Evolutionary conservation across 2,113 vertebrate species (phyloP).

Genomic region (Oncorhynchus keta): DNA sequence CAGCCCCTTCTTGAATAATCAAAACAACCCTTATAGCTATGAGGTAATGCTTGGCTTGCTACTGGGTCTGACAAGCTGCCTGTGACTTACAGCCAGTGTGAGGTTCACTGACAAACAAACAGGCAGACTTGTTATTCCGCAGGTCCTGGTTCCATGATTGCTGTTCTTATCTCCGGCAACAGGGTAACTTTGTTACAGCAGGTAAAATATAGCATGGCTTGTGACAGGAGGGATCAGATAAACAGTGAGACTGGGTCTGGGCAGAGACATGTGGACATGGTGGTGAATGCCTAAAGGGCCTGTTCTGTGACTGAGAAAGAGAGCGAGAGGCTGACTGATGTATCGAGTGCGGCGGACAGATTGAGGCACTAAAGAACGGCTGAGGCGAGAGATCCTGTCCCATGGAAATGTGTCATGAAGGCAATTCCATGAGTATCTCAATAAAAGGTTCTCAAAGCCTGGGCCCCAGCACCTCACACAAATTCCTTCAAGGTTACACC

Average conservation of each 20-base stretch:
- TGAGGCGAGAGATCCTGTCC: conserved; percentile 58
- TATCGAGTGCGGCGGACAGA: conserved; percentile 52
- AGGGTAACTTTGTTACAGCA: conserved; percentile 58
- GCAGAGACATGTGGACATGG: conserved; percentile 47
- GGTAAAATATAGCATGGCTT: conserved; percentile 56
- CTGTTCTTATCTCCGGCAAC: conserved; percentile 58
- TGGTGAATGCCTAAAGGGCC: conserved; percentile 60
- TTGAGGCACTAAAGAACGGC: conserved; percentile 53
- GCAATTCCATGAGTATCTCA: conserved; percentile 78
- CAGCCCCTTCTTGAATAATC: conserved; percentile 6
- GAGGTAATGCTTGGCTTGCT: conserved; percentile 29
- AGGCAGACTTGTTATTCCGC: conserved; percentile 52
- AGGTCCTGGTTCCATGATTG: conserved; percentile 31
- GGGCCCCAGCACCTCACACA: conserved; percentile 25
- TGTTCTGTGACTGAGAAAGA: conserved; percentile 58
- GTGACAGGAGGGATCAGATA: conserved; percentile 58
- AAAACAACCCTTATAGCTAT: conserved; percentile 20
- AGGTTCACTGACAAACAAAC: conserved; percentile 48
- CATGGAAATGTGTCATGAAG: conserved; percentile 64
- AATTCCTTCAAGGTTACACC: conserved; percentile 53
- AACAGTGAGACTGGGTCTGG: conserved; percentile 43
- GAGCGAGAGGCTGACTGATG: conserved; percentile 56
- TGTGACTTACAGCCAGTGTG: conserved; percentile 43
- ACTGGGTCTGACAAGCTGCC: conserved; percentile 46
- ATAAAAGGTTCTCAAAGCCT: conserved; percentile 68